These are phyloP conservation scores for Liodrosophila aerea DNA, from an alignment of 2,888 invertebrate genomes.

Conservation along the genomic window DNA sequence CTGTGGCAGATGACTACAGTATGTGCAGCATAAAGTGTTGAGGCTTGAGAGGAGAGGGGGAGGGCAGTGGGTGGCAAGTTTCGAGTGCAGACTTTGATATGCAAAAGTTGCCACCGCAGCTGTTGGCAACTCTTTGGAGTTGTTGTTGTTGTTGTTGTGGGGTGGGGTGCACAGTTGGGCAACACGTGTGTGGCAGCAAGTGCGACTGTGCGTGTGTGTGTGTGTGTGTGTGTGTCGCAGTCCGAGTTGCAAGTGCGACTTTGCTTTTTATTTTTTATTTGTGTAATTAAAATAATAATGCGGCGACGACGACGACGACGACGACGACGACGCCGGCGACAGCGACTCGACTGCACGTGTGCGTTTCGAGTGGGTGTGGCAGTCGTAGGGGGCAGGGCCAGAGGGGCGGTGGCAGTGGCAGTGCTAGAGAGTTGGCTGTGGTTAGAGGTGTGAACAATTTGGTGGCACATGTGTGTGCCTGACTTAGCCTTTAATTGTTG, in stretches of 20 bases:
- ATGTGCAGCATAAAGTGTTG: too few species aligned
- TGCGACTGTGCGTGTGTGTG: neutral
- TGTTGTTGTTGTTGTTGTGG: constrained; percentile 22
- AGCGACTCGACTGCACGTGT: constrained; percentile 44
- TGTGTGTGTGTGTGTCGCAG: constrained; percentile 19
- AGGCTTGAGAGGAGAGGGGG: too few species aligned
- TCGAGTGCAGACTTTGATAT: constrained; percentile 13
- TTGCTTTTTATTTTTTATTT: constrained; percentile 32
- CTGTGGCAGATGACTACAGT: too few species aligned
- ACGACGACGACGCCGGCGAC: constrained; percentile 1
- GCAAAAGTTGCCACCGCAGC: constrained; percentile 20
- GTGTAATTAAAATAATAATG: constrained; percentile 71
- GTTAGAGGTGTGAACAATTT: constrained; percentile 69
- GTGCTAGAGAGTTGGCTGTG: constrained; percentile 22
- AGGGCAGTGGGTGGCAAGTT: constrained; percentile 19
- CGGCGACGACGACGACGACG: constrained; percentile 16
- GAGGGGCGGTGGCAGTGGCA: neutral
- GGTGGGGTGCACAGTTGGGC: neutral
- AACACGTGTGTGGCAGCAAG: constrained; percentile 3
- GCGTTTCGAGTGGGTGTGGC: constrained; percentile 67
- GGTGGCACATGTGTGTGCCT: constrained; percentile 66
- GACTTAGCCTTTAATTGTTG: constrained; percentile 20
- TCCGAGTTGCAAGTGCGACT: constrained; percentile 34
- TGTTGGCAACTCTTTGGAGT: constrained; percentile 30
- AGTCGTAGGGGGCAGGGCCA: constrained; percentile 1